phyloP scores from a whole-genome alignment of 2,888 invertebrate species.

The Drosophila antonietae region DNA sequence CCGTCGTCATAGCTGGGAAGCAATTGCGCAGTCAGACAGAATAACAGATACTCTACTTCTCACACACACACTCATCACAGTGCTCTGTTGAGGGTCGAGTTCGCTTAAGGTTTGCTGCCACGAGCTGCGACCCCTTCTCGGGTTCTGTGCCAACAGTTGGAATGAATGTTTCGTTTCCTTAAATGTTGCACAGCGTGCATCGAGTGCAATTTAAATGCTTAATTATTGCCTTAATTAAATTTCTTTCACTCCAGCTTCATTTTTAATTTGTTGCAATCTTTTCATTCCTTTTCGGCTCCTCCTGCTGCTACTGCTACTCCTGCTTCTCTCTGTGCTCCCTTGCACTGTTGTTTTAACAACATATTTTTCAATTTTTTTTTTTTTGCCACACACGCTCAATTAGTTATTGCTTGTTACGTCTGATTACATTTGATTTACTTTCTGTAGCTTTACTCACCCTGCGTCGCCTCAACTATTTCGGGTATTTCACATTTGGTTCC shows the following conservation, averaged over 20 bases:
- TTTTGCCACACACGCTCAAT: conserved; percentile 31
- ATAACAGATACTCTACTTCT: neutral
- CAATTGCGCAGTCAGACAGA: conserved; percentile 21
- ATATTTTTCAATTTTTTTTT: conserved; percentile 5
- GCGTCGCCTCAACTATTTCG: conserved; percentile 82
- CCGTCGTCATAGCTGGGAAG: conserved; percentile 31
- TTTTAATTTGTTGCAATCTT: conserved; percentile 25
- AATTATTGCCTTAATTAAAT: conserved; percentile 82
- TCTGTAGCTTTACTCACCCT: conserved; percentile 77
- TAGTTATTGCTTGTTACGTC: conserved; percentile 38
- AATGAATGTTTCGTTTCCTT: conserved; percentile 17
- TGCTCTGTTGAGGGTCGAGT: no score
- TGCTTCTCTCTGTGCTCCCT: neutral
- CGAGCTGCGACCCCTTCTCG: neutral
- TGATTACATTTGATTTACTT: conserved; percentile 39
- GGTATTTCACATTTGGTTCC: conserved; percentile 90
- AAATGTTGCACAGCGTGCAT: conserved; percentile 41
- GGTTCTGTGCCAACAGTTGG: conserved; percentile 14
- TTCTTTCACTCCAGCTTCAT: conserved; percentile 29
- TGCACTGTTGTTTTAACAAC: conserved; percentile 13
- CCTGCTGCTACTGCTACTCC: neutral
- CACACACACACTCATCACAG: neutral
- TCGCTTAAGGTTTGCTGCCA: neutral
- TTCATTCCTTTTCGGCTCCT: neutral
- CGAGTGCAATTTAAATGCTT: conserved; percentile 74